phyloP scores from a whole-genome alignment of 2,113 vertebrate genomes.

The Calypte anna region DNA sequence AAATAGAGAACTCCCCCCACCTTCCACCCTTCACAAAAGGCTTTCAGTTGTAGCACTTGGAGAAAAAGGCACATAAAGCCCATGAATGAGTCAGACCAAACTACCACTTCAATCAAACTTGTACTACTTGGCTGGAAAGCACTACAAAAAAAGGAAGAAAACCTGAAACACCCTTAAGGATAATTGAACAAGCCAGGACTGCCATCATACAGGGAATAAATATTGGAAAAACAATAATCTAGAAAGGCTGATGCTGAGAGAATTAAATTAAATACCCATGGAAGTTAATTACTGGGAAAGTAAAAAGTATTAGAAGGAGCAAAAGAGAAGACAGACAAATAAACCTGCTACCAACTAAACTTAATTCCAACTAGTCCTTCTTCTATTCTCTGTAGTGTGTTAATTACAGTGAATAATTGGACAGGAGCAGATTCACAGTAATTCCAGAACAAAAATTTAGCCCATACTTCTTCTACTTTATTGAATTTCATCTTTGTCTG shows the following conservation, averaged over 20 bases:
- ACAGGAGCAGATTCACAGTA: not conserved
- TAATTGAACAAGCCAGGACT: slow-evolving; percentile 36
- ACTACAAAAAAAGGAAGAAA: slow-evolving; percentile 18
- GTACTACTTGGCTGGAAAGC: slow-evolving; percentile 6
- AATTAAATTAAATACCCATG: slow-evolving; percentile 51
- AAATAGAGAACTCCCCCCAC: not conserved
- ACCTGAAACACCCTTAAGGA: slow-evolving; percentile 20
- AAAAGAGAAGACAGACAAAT: slow-evolving; percentile 29
- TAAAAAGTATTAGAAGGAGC: not conserved
- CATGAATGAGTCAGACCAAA: slow-evolving; percentile 33
- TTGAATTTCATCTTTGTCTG: slow-evolving; percentile 3
- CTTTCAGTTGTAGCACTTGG: not conserved
- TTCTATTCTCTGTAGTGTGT: not conserved
- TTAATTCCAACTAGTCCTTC: not conserved
- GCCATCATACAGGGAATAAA: slow-evolving; percentile 49
- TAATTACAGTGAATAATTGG: slow-evolving; percentile 1
- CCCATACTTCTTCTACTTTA: not conserved
- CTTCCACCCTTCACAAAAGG: not conserved
- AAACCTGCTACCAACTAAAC: not conserved
- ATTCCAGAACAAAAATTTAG: not conserved
- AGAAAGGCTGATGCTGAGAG: slow-evolving; percentile 36
- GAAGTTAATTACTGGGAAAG: slow-evolving; percentile 56
- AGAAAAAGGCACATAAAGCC: not conserved
- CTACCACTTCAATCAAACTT: slow-evolving; percentile 48
- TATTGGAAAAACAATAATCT: slow-evolving; percentile 61